Conservation (phyloP, 2,888 invertebrate genomes). For the Cephalotes varians region DNA sequence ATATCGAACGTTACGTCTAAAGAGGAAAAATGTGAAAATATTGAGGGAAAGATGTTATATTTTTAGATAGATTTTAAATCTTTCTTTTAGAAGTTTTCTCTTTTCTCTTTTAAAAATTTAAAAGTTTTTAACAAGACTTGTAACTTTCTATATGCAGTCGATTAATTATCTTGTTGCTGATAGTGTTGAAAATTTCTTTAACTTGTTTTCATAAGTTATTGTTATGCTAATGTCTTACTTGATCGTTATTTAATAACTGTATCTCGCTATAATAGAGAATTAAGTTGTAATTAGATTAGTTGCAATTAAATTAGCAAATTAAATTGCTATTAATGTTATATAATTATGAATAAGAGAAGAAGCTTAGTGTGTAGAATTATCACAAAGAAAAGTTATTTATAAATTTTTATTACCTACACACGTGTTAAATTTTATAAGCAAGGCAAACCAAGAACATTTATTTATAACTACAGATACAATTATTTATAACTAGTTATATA, state of each 20-base stretch:
- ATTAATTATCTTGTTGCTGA: neutral
- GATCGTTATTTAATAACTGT: neutral
- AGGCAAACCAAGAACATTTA: neutral
- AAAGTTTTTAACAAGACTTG: neutral
- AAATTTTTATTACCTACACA: neutral
- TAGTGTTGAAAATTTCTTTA: neutral
- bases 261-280: neutral
- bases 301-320: conserved; percentile 6
- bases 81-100: too few species aligned
- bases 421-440: neutral
- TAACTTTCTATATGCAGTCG: neutral
- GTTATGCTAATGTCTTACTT: conserved; percentile 5
- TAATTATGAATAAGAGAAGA: neutral
- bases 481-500: neutral
- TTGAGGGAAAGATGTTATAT: neutral
- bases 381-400: neutral
- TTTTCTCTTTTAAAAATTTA: neutral
- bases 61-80: neutral
- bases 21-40: neutral
- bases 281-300: conserved; percentile 4
- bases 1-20: neutral
- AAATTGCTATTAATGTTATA: conserved; percentile 30
- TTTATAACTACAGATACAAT: too few species aligned
- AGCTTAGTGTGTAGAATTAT: neutral
- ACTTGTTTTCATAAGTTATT: neutral